Conservation (phyloP, 2,113 vertebrate genomes). For the Circaetus gallicus region DNA sequence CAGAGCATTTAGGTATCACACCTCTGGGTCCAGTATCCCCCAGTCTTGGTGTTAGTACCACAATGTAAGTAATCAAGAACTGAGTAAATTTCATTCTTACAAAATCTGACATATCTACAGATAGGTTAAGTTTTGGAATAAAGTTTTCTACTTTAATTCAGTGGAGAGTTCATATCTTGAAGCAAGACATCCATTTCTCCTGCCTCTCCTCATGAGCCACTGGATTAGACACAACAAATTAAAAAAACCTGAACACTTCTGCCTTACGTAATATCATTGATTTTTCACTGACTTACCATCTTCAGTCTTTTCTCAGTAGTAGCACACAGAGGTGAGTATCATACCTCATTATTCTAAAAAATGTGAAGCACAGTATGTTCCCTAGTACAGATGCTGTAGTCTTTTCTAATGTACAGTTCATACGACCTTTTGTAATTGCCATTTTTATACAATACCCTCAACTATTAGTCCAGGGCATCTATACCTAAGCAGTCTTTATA, state of each 20-base stretch:
- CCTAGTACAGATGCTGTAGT: background rate
- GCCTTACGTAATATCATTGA: background rate
- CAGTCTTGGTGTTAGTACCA: background rate
- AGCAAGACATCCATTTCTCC: background rate
- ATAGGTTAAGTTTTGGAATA: background rate
- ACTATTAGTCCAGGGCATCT: background rate
- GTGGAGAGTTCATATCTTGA: background rate
- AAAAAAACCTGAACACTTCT: background rate
- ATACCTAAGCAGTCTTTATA: background rate
- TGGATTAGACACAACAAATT: background rate
- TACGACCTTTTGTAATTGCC: background rate
- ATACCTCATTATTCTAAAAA: background rate
- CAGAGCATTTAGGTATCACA: background rate
- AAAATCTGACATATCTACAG: background rate
- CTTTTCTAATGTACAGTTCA: background rate
- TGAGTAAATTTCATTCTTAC: background rate
- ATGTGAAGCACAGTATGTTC: background rate
- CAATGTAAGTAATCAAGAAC: background rate
- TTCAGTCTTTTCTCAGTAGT: background rate
- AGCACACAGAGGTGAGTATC: background rate
- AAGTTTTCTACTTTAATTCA: background rate
- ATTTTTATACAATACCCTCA: background rate
- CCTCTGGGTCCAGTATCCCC: background rate
- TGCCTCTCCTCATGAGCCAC: background rate
- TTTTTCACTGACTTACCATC: conserved; percentile 8